These are phyloP conservation scores for Troilus luridus DNA, from an alignment of 2,888 invertebrate genomes.

Conservation along the genomic window DNA sequence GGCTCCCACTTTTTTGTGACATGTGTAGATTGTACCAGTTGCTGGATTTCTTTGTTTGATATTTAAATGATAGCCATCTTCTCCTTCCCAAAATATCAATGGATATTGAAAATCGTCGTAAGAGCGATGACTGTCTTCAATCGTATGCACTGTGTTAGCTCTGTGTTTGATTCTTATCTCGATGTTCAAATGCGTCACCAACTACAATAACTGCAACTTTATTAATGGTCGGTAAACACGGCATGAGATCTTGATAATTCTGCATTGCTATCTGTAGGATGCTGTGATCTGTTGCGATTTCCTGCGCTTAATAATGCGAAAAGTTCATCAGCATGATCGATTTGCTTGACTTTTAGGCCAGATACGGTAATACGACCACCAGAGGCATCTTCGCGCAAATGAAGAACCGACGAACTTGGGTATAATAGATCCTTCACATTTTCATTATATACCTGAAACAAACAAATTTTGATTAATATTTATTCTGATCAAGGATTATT, in stretches of 20 bases:
- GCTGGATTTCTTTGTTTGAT: too few species aligned
- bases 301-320: slow-evolving; percentile 85
- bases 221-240: too few species aligned
- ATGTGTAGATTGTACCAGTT: too few species aligned
- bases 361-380: slow-evolving; percentile 83
- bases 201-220: too few species aligned
- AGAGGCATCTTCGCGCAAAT: slow-evolving; percentile 81
- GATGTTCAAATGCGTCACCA: too few species aligned
- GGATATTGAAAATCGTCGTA: too few species aligned
- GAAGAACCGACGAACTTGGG: slow-evolving; percentile 78
- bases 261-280: slow-evolving; percentile 95
- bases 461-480: neutral
- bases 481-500: neutral
- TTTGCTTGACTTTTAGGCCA: slow-evolving; percentile 83
- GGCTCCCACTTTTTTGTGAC: too few species aligned
- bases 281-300: slow-evolving; percentile 90
- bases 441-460: slow-evolving; percentile 87
- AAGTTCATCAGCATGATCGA: slow-evolving; percentile 81
- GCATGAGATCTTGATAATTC: slow-evolving; percentile 96
- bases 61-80: too few species aligned
- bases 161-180: too few species aligned
- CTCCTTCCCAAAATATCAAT: too few species aligned
- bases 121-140: too few species aligned
- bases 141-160: too few species aligned
- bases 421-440: slow-evolving; percentile 88